Evolutionary conservation across 2,797 vertebrate genomes (phyloP).

Genomic region (Parauchenoglanis punctatus): DNA sequence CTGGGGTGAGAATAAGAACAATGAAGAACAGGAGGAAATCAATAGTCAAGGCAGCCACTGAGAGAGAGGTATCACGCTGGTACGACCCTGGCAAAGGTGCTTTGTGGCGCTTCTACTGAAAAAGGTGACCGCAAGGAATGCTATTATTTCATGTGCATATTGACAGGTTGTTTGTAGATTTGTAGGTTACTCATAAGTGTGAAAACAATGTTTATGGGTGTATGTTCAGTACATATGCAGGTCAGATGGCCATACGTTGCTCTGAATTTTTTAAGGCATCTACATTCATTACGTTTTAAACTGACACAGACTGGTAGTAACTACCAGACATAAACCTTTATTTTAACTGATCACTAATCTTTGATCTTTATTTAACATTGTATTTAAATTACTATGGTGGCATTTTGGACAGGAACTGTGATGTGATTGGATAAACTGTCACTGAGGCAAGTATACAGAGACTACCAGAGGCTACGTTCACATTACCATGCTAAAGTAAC

Average conservation of each 20-base stretch:
- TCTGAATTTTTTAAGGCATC: not conserved
- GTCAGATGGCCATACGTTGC: not conserved
- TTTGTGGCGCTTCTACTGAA: slow-evolving; percentile 32
- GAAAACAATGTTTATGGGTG: not conserved
- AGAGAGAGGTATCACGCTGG: slow-evolving; percentile 20
- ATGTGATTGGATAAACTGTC: not conserved
- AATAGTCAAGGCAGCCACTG: slow-evolving; percentile 25
- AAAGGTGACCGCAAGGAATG: slow-evolving; percentile 3
- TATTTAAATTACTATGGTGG: not conserved
- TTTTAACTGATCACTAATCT: not conserved
- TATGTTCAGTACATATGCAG: not conserved
- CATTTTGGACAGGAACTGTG: not conserved
- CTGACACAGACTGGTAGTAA: not conserved
- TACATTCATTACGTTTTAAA: not conserved
- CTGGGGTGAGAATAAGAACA: slow-evolving; percentile 16
- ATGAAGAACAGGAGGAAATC: slow-evolving; percentile 41
- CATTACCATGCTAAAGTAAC: no score
- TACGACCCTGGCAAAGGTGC: slow-evolving; percentile 17
- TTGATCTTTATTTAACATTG: not conserved
- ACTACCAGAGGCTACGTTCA: not conserved
- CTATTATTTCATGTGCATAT: slow-evolving; percentile 16
- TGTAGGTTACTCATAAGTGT: not conserved
- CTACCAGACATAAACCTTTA: not conserved
- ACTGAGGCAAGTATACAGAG: not conserved
- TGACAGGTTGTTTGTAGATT: not conserved